phyloP scores from a whole-genome alignment of 1,140 invertebrate genomes.

The Grapholita molesta region DNA sequence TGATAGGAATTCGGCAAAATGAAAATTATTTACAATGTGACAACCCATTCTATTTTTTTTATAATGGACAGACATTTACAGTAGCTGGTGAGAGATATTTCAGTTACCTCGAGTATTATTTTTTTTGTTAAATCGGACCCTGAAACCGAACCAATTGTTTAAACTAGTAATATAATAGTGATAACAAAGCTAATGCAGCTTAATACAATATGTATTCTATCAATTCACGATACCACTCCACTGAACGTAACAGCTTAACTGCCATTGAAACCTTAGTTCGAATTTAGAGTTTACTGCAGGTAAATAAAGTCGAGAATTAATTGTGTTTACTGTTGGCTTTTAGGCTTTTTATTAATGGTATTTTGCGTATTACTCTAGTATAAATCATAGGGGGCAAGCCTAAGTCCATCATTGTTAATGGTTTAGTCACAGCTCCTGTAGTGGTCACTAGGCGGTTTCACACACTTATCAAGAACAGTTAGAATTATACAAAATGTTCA shows the following conservation, averaged over 20 bases:
- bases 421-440: background rate
- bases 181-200: conserved; percentile 3
- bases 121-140: background rate
- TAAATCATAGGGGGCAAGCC: background rate
- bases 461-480: background rate
- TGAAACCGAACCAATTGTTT: background rate
- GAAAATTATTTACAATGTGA: too few species aligned
- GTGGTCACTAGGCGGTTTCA: background rate
- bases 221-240: background rate
- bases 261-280: too few species aligned
- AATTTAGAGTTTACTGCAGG: too few species aligned
- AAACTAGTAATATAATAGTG: background rate
- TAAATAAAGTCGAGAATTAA: too few species aligned
- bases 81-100: too few species aligned
- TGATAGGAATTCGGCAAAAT: too few species aligned
- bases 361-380: background rate
- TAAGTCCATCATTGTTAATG: background rate
- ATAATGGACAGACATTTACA: too few species aligned
- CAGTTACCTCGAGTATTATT: background rate
- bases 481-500: conserved; percentile 15
- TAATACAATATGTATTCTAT: background rate
- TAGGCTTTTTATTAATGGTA: too few species aligned
- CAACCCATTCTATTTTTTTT: too few species aligned
- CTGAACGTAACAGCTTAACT: too few species aligned
- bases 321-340: too few species aligned